Conservation (phyloP, 2,888 invertebrate genomes). For the Tineola bisselliella region DNA sequence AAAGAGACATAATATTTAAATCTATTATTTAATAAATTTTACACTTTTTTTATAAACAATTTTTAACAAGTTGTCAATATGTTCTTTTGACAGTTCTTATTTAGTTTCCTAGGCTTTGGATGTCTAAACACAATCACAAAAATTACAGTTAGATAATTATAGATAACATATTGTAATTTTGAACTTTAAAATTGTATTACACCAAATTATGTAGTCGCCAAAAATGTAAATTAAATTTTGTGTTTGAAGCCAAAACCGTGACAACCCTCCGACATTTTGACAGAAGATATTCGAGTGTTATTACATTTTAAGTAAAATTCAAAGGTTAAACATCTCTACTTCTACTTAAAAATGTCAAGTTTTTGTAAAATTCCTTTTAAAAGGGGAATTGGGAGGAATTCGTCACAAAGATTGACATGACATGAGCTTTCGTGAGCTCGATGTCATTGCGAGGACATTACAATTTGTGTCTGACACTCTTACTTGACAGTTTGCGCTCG, state of each 20-base stretch:
- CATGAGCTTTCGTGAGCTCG: slow-evolving; percentile 1
- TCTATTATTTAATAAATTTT: no score
- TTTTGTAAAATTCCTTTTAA: slow-evolving; percentile 14
- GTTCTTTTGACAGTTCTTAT: no score
- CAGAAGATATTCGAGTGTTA: slow-evolving; percentile 42
- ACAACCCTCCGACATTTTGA: slow-evolving; percentile 36
- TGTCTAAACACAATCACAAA: no score
- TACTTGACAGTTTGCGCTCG: neutral
- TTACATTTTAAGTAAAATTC: slow-evolving; percentile 38
- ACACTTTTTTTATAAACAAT: no score
- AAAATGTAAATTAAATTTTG: slow-evolving; percentile 19
- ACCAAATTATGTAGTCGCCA: neutral
- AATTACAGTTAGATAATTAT: no score
- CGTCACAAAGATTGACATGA: slow-evolving; percentile 7
- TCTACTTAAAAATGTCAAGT: slow-evolving; percentile 3
- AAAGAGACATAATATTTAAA: no score
- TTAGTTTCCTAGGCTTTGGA: no score
- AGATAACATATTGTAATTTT: no score
- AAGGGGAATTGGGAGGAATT: neutral
- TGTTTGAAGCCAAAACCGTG: slow-evolving; percentile 32
- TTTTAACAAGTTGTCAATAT: no score
- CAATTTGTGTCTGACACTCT: neutral
- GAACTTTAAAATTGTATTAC: no score
- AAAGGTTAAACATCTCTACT: slow-evolving; percentile 44
- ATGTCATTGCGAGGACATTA: neutral